Base-by-base conservation (phyloP, 2,888 invertebrate genomes). In the Caenorhabditis uteleia region DNA sequence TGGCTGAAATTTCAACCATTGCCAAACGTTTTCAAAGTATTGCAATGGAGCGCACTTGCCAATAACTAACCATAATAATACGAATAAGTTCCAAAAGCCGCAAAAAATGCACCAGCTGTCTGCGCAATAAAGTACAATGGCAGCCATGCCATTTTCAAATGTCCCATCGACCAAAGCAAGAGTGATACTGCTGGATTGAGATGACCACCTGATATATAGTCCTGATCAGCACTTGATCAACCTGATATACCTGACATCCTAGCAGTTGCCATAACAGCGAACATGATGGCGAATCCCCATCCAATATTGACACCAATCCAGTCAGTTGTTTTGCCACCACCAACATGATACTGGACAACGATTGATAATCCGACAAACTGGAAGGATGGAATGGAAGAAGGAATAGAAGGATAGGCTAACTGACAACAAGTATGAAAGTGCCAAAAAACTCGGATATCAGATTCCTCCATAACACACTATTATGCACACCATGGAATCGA, bases 161-260 rank as follows among this genome's bases (percentile, higher is more conserved):
- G 68, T 1, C 74, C 75, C 57, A 75, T 59, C 3, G 74, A 64
- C 65, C 68, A 71, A 43, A 75, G 50, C 36, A 75, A 59, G 12
- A 77, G 61, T 2, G 74, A 72, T 14, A 77, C 69, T 21, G 76
- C 76, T 38, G 76, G 76, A 55, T 77, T 77, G 47, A 77, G 62
- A 55, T 77, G 76, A 26, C 74, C 73, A 44, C 76, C 74, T 66
- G 46, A 27, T 21, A 38, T 18, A 31, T 31, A 6, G 7, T n/a
- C 7, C 18, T 12, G 6, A 38, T 7, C 14, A n/a, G 21, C 6
- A 39, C 10, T 16, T 14, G 10, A 38, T 26, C 25, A 31, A 18
- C 20, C 10, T 3, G 25, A n/a, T n/a, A n/a, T 44, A 72, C 70
- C 73, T 31, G 75, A 73, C 29, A 62, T 62, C 16, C 66, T 46